Evolutionary conservation across 1,140 invertebrate species (phyloP).

Genomic region (Drosophila pandora): DNA sequence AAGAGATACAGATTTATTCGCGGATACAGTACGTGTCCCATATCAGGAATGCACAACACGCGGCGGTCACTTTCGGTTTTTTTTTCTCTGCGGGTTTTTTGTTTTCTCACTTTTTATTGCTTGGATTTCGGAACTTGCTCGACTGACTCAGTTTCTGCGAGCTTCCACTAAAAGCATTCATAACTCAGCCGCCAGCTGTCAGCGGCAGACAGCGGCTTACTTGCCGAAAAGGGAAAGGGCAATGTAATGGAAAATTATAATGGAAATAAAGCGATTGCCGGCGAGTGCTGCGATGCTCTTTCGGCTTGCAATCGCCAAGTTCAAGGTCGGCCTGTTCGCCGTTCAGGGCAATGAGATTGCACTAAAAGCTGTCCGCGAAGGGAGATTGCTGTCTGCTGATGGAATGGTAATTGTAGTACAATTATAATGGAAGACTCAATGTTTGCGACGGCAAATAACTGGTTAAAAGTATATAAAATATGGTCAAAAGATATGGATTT

Average conservation of each 20-base stretch:
- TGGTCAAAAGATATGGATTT: background rate
- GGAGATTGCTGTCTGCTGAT: slow-evolving; percentile 23
- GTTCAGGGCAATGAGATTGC: slow-evolving; percentile 54
- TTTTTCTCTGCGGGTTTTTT: background rate
- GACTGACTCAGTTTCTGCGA: slow-evolving; percentile 55
- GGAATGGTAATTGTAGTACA: slow-evolving; percentile 26
- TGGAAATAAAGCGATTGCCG: slow-evolving; percentile 45
- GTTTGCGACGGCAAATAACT: background rate
- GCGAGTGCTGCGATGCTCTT: slow-evolving; percentile 16
- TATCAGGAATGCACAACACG: slow-evolving; percentile 43
- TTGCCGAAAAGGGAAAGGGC: slow-evolving; percentile 59
- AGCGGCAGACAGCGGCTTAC: slow-evolving; percentile 11
- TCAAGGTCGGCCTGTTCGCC: slow-evolving; percentile 49
- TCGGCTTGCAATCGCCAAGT: slow-evolving; percentile 59
- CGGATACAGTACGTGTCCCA: slow-evolving; percentile 20
- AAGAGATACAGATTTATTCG: slow-evolving; percentile 14
- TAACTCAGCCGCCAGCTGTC: slow-evolving; percentile 44
- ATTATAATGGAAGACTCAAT: slow-evolving; percentile 19
- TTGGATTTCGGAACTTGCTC: slow-evolving; percentile 24
- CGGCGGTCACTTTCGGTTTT: slow-evolving; percentile 24
- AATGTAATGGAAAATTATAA: slow-evolving; percentile 56
- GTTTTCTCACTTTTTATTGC: slow-evolving; percentile 9
- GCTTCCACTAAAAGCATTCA: slow-evolving; percentile 54
- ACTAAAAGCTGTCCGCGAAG: slow-evolving; percentile 30
- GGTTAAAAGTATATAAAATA: background rate